Conservation (phyloP, 2,113 vertebrate species). For the Gobio gobio region DNA sequence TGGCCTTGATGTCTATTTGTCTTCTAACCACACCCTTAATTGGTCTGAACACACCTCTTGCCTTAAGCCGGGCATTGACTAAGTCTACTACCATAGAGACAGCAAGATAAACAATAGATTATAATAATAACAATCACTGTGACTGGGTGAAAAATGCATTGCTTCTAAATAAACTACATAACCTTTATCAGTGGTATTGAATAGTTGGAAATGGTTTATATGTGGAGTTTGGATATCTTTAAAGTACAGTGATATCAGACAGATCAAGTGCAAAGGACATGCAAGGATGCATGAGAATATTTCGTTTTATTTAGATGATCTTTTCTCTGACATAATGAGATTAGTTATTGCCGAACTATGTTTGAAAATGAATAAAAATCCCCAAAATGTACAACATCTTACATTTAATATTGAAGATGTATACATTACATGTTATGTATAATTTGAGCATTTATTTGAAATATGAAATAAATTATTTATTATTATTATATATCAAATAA, state of each 20-base stretch:
- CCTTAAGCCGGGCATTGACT: background rate
- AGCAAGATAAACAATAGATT: constrained; percentile 14
- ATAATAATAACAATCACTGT: background rate
- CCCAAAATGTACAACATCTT: background rate
- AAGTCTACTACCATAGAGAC: constrained; percentile 15
- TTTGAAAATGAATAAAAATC: background rate
- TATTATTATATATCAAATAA: too few relatives aligned
- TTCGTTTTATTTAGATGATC: background rate
- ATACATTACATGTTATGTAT: too few relatives aligned
- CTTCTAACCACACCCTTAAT: background rate
- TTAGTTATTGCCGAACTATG: background rate
- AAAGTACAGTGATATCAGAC: background rate
- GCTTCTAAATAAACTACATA: background rate
- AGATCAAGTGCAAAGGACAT: background rate
- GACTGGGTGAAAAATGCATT: constrained; percentile 3
- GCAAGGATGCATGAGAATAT: background rate
- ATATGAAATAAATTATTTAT: too few relatives aligned
- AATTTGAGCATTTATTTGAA: too few relatives aligned
- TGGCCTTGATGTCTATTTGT: background rate
- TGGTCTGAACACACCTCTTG: background rate
- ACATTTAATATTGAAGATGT: too few relatives aligned
- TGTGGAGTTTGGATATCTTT: background rate
- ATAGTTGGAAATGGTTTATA: background rate
- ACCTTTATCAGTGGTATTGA: background rate
- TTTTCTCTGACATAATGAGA: background rate